phyloP scores from a whole-genome alignment of 1,140 invertebrate species.

The Hirudo medicinalis region DNA sequence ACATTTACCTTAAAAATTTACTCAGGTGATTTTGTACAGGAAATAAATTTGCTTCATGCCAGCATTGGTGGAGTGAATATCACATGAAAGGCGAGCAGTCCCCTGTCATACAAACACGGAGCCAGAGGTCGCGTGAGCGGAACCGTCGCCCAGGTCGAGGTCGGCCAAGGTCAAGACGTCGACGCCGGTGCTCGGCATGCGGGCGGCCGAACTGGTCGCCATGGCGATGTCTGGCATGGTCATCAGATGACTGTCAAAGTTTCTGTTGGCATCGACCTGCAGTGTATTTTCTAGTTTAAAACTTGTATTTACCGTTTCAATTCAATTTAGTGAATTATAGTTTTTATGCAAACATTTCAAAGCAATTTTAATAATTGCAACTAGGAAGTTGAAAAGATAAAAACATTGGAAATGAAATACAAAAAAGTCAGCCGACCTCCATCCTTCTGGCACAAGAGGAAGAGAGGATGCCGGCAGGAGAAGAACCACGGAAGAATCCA shows the following conservation, averaged over 20 bases:
- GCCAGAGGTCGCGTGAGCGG: slow-evolving; percentile 27
- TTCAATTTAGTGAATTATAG: no score
- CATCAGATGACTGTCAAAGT: slow-evolving; percentile 57
- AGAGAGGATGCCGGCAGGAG: slow-evolving; percentile 6
- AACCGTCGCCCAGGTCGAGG: slow-evolving; percentile 57
- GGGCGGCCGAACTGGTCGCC: slow-evolving; percentile 60
- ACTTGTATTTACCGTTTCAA: no score
- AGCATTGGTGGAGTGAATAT: not conserved
- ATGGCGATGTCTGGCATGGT: slow-evolving; percentile 78
- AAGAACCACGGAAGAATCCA: not conserved
- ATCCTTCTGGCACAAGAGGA: slow-evolving; percentile 7
- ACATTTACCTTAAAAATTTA: no score
- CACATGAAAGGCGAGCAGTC: not conserved
- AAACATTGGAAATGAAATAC: not conserved
- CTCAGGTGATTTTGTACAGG: no score
- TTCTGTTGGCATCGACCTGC: slow-evolving; percentile 49
- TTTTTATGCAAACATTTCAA: no score
- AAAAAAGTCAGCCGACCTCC: not conserved
- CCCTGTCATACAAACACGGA: slow-evolving; percentile 32
- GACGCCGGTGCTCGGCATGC: slow-evolving; percentile 53
- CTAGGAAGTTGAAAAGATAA: not conserved
- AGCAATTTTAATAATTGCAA: no score
- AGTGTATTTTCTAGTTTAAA: not conserved
- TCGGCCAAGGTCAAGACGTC: slow-evolving; percentile 41
- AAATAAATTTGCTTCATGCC: not conserved